phyloP scores from a whole-genome alignment of 2,797 vertebrate genomes.

The Peromyscus nudipes region DNA sequence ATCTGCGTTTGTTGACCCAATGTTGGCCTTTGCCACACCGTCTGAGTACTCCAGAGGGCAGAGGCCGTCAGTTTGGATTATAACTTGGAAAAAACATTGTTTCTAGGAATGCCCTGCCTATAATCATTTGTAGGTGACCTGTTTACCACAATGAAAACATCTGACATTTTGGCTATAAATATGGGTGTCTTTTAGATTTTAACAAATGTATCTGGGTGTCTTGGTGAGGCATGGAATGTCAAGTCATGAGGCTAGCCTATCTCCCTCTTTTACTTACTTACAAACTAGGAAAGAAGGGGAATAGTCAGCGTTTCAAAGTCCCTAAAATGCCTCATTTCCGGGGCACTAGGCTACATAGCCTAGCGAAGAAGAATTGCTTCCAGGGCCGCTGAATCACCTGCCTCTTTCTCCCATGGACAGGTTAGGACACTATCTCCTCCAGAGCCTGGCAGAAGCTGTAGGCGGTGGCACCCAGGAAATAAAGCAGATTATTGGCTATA shows the following conservation, averaged over 20 bases:
- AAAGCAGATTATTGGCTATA: no score
- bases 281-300: neutral
- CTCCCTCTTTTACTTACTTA: constrained; percentile 4
- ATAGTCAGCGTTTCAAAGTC: neutral
- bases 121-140: no score
- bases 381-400: neutral
- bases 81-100: no score
- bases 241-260: neutral
- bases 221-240: neutral
- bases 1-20: no score
- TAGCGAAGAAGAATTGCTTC: neutral
- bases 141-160: no score
- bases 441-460: neutral
- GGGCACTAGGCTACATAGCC: neutral
- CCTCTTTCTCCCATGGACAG: no score
- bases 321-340: neutral
- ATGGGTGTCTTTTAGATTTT: neutral
- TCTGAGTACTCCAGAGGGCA: no score
- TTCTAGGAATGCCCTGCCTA: no score
- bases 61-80: no score
- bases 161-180: neutral
- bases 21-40: no score
- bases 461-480: neutral
- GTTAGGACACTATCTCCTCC: no score
- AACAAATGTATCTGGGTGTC: neutral